Evolutionary conservation across 2,888 invertebrate genomes (phyloP).

Genomic region (Noctua janthe): DNA sequence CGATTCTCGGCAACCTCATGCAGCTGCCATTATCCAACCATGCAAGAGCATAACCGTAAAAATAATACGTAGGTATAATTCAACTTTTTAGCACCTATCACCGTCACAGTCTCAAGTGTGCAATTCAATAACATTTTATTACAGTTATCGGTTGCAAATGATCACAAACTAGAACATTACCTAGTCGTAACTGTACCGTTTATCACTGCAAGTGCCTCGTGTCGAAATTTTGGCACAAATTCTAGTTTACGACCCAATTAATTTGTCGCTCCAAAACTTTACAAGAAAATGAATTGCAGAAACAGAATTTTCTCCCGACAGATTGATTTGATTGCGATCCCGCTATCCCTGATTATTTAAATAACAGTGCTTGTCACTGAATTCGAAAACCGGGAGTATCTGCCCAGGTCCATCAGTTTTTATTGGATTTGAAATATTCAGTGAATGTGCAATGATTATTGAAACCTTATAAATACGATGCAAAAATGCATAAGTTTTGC

Average conservation of each 20-base stretch:
- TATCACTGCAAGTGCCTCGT: slow-evolving; percentile 36
- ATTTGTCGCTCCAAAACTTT: slow-evolving; percentile 49
- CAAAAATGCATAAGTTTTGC: slow-evolving; percentile 46
- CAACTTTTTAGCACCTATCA: not conserved
- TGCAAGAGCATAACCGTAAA: not conserved
- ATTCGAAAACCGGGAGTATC: slow-evolving; percentile 1
- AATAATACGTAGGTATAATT: slow-evolving; percentile 6
- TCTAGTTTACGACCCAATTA: slow-evolving; percentile 57
- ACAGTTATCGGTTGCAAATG: slow-evolving; percentile 24
- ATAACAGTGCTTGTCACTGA: not conserved
- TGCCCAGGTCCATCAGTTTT: not conserved
- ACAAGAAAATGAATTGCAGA: slow-evolving; percentile 27
- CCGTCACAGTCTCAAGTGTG: not conserved
- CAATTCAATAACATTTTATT: slow-evolving; percentile 47
- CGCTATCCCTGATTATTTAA: slow-evolving; percentile 15
- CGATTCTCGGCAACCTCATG: not conserved
- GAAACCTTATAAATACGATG: slow-evolving; percentile 44
- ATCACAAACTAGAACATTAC: slow-evolving; percentile 33
- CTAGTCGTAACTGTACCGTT: slow-evolving; percentile 38
- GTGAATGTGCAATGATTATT: slow-evolving; percentile 24
- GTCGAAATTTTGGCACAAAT: slow-evolving; percentile 52
- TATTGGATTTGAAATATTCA: slow-evolving; percentile 18
- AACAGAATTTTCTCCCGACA: slow-evolving; percentile 18
- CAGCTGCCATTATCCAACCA: not conserved
- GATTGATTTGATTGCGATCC: slow-evolving; percentile 18